Base-by-base conservation (phyloP, 2,797 vertebrate genomes). In the Ptychobarbus kaznakovi region DNA sequence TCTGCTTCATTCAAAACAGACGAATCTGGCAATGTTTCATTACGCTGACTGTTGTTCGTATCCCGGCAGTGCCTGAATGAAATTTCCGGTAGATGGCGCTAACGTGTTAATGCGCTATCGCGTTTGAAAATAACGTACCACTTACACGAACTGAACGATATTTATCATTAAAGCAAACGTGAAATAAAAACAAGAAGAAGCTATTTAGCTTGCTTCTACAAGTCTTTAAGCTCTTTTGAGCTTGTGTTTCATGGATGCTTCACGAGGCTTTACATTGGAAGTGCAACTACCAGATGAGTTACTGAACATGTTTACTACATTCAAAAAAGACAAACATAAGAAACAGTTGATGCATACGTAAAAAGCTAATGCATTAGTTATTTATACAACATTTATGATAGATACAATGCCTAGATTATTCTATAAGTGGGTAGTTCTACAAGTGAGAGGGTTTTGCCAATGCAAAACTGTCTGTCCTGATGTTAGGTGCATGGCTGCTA, bases 51-150 rank as follows among this genome's bases (percentile, higher is more conserved):
- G 32, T 15, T 56, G 16, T 38, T 8, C 10, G 0, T 13, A 22
- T 10, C 20, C 1, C 2, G 1, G 15, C 15, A 75, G 49, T 7
- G 20, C 10, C 0, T 2, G 3, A 35, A 22, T 35, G 0, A 13
- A 13, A 53, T 35, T 1, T 73, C 13, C 0, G 6, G 7, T 28
- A 25, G 28, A 25, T 11, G 25, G 8, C 3, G 4, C 1, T 51
- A 20, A 74, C 49, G 9, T 16, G 13, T 18, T 28, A 49, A 49
- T 72, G 6, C 6, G 1, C 11, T 28, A 9, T 18, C 3, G 1
- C 1, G 11, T 74, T 32, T 51, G 2, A 51, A 51, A 74, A 51
- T 51, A 25, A 12, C 0, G 2, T 32, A 53, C 28, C 16, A 3
- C 10, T 28, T 18, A 74, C 16, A 51, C 4, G 20, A 7, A 38